These are phyloP conservation scores for Psilanteris sp. DNA, from an alignment of 1,140 invertebrate genomes.

Conservation along the genomic window DNA sequence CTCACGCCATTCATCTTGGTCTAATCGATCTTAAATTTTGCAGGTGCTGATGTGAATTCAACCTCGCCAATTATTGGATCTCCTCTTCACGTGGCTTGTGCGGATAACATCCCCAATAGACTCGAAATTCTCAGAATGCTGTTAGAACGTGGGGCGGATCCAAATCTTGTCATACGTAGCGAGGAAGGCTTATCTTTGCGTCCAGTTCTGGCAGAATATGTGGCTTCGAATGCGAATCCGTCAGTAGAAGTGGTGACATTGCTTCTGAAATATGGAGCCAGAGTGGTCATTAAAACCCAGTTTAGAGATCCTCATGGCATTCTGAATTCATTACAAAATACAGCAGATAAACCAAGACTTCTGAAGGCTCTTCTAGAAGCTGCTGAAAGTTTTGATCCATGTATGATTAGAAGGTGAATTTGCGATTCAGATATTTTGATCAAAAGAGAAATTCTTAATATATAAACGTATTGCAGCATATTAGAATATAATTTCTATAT, in stretches of 20 bases:
- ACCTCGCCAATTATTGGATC: constrained; percentile 91
- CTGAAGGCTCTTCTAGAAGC: constrained; percentile 86
- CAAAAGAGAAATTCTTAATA: too few relatives aligned
- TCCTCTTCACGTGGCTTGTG: constrained; percentile 91
- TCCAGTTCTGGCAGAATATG: constrained; percentile 90
- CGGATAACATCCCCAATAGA: constrained; percentile 88
- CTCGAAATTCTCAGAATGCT: constrained; percentile 85
- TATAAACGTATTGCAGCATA: too few relatives aligned
- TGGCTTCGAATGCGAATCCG: constrained; percentile 87
- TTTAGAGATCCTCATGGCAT: constrained; percentile 90
- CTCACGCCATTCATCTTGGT: not conserved
- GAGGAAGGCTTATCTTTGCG: constrained; percentile 85
- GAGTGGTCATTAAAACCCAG: constrained; percentile 90
- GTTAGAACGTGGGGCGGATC: constrained; percentile 87
- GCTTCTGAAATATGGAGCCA: constrained; percentile 89
- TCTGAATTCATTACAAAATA: constrained; percentile 87
- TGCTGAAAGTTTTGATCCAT: constrained; percentile 88
- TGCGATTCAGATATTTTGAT: too few relatives aligned
- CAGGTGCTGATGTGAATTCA: constrained; percentile 90
- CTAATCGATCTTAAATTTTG: constrained; percentile 2
- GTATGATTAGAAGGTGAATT: constrained; percentile 85
- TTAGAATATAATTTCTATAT: too few relatives aligned
- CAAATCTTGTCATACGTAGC: constrained; percentile 88
- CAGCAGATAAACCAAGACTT: constrained; percentile 84
- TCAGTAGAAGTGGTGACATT: constrained; percentile 84